Evolutionary conservation across 2,888 invertebrate species (phyloP).

Genomic region (Eilema depressum): DNA sequence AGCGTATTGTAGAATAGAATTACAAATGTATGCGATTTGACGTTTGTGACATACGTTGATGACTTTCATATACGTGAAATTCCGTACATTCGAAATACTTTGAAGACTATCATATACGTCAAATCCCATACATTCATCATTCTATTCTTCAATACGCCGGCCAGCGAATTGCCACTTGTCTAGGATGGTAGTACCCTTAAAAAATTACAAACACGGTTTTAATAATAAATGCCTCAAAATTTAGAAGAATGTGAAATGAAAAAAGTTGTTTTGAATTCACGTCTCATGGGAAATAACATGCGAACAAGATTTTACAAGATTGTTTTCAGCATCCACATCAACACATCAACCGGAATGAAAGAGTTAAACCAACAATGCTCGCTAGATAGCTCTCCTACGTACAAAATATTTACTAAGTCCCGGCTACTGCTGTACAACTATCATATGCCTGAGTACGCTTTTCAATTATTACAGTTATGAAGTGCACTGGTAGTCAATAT

Average conservation of each 20-base stretch:
- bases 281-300: conserved; percentile 62
- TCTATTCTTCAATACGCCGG: no score
- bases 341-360: conserved; percentile 26
- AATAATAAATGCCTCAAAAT: neutral
- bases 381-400: conserved; percentile 20
- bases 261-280: conserved; percentile 53
- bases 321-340: conserved; percentile 48
- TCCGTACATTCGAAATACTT: no score
- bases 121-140: no score
- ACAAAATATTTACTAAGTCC: conserved; percentile 22
- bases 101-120: no score
- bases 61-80: no score
- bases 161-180: no score
- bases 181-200: neutral
- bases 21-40: no score
- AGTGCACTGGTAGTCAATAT: neutral
- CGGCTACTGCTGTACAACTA: neutral
- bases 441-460: neutral
- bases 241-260: neutral
- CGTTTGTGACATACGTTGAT: no score
- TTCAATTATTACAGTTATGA: neutral
- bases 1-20: no score
- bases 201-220: neutral
- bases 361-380: conserved; percentile 44
- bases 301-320: conserved; percentile 53